These are phyloP conservation scores for Chrysocyon brachyurus DNA, from an alignment of 2,797 vertebrate species.

Conservation along the genomic window DNA sequence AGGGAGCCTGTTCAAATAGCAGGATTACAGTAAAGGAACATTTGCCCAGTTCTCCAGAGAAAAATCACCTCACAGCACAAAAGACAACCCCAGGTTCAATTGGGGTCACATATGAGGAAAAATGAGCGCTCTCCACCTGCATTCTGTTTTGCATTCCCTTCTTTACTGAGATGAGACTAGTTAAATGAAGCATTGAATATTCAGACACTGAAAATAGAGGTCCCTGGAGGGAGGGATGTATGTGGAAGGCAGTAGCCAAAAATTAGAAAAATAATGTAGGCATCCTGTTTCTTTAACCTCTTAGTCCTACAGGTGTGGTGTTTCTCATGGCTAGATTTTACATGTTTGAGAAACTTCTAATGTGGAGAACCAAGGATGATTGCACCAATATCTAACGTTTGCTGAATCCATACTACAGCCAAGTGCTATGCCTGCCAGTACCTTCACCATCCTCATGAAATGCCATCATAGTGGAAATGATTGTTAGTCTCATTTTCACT, in stretches of 20 bases:
- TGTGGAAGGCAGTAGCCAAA: not conserved
- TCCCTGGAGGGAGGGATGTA: too few relatives aligned
- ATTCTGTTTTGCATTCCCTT: not conserved
- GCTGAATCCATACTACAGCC: not conserved
- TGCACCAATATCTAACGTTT: not conserved
- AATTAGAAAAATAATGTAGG: not conserved
- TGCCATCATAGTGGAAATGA: not conserved
- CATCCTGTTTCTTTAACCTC: not conserved
- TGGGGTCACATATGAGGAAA: not conserved
- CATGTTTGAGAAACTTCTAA: not conserved
- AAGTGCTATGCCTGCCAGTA: not conserved
- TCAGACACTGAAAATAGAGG: not conserved
- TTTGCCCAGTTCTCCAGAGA: not conserved
- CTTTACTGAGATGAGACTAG: not conserved
- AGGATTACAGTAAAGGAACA: not conserved
- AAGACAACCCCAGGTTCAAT: not conserved
- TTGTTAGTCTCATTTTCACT: not conserved
- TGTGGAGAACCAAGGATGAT: not conserved
- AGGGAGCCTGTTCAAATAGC: not conserved
- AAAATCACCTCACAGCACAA: not conserved
- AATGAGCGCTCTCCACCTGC: not conserved
- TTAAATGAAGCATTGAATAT: not conserved
- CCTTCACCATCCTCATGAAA: not conserved
- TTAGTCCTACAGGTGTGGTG: not conserved
- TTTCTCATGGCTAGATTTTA: not conserved